These are phyloP conservation scores for Eidolon helvum DNA, from an alignment of 2,113 vertebrate species.

Conservation along the genomic window DNA sequence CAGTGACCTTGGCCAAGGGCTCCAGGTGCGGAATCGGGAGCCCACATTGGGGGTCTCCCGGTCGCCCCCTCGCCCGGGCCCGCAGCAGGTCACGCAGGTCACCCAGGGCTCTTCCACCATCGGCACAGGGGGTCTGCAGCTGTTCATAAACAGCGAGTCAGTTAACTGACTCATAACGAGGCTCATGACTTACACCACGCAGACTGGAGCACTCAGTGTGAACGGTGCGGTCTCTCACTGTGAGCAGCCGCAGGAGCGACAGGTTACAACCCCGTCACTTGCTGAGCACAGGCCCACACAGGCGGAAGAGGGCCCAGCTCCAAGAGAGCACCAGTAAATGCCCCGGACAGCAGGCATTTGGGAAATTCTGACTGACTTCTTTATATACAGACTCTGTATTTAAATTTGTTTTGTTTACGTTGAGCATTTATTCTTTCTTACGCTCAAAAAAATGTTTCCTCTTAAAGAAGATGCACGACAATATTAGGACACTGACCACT, in stretches of 20 bases:
- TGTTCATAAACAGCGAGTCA: background rate
- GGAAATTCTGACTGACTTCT: background rate
- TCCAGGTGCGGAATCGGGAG: background rate
- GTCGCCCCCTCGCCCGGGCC: too few species aligned
- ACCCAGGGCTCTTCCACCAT: background rate
- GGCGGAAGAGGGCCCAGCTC: background rate
- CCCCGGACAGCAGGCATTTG: background rate
- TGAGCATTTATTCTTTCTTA: background rate
- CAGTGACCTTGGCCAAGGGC: too few species aligned
- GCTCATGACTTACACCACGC: accelerated
- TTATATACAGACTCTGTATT: background rate
- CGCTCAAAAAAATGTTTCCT: background rate
- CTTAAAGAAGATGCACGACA: background rate
- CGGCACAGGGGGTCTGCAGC: too few species aligned
- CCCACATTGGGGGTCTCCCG: background rate
- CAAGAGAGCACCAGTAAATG: too few species aligned
- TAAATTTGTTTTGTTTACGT: background rate
- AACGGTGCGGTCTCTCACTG: too few species aligned
- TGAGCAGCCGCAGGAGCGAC: background rate
- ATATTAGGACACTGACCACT: background rate
- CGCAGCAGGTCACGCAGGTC: background rate
- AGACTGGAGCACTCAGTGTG: background rate
- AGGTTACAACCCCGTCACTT: background rate
- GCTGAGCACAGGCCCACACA: too few species aligned
- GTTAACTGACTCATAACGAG: background rate